These are phyloP conservation scores for Ammospiza caudacuta DNA, from an alignment of 2,113 vertebrate genomes.

Conservation along the genomic window DNA sequence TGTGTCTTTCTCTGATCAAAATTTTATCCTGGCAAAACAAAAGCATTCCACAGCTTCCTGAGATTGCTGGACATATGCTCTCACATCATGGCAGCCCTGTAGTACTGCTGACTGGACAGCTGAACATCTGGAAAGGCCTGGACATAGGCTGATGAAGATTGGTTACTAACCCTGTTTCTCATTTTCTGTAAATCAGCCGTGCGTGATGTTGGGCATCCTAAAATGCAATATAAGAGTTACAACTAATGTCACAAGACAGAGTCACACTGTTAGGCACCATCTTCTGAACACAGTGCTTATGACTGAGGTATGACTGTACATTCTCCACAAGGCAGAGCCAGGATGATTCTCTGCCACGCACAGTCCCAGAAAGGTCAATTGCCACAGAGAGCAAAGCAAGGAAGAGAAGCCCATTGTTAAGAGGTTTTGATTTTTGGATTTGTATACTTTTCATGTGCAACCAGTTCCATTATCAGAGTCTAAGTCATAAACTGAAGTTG, in stretches of 20 bases:
- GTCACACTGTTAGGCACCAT: background rate
- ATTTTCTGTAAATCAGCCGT: background rate
- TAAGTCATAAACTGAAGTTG: background rate
- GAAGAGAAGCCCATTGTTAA: background rate
- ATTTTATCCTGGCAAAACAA: background rate
- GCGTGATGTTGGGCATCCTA: accelerated
- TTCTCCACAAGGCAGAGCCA: background rate
- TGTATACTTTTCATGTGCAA: background rate
- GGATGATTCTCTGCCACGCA: background rate
- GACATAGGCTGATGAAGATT: background rate
- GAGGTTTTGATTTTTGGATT: background rate
- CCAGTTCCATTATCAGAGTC: background rate
- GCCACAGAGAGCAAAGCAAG: background rate
- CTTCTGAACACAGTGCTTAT: background rate
- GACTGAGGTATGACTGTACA: background rate
- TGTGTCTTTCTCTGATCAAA: background rate
- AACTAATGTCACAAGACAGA: background rate
- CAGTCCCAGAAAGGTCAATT: background rate
- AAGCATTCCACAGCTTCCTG: background rate
- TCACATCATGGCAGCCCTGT: background rate
- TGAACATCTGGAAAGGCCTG: conserved; percentile 39
- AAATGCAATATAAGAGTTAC: background rate
- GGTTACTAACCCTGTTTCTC: background rate
- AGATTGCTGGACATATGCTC: background rate
- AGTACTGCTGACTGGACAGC: conserved; percentile 6